Evolutionary conservation across 2,113 vertebrate species (phyloP).

Genomic region (Bubo bubo): DNA sequence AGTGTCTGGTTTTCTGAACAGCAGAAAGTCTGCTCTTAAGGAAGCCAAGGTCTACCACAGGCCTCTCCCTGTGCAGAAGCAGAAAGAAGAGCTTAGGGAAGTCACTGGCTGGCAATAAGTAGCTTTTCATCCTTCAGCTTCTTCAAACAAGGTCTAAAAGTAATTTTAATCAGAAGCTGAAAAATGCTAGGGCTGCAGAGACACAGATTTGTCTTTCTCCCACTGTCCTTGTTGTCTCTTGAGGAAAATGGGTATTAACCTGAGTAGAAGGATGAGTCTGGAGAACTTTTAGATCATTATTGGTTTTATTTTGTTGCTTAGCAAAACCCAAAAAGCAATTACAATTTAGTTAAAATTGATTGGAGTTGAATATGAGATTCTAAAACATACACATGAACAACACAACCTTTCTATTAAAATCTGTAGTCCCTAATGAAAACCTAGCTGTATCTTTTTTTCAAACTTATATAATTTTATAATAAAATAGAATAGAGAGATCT

Average conservation of each 20-base stretch:
- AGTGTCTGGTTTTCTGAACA: not conserved
- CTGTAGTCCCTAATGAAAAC: not conserved
- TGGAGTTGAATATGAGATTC: not conserved
- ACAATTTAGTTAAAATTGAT: conserved; percentile 7
- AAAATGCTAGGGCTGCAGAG: not conserved
- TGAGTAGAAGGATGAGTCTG: not conserved
- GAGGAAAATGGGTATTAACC: not conserved
- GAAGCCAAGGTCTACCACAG: not conserved
- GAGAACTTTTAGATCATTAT: not conserved
- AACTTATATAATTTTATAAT: not conserved
- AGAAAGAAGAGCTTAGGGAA: not conserved
- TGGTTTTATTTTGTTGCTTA: not conserved
- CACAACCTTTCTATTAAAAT: not conserved
- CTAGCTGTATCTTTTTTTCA: not conserved
- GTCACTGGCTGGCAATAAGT: not conserved
- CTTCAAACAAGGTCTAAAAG: not conserved
- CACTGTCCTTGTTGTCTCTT: not conserved
- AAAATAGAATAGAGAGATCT: not conserved
- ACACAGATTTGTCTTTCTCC: not conserved
- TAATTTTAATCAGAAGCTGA: not conserved
- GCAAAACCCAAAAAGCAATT: not conserved
- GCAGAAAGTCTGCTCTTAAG: not conserved
- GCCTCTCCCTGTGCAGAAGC: not conserved
- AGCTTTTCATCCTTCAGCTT: not conserved
- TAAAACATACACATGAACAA: not conserved